phyloP scores from a whole-genome alignment of 2,888 invertebrate species.

The Oegoconia quadripuncta region DNA sequence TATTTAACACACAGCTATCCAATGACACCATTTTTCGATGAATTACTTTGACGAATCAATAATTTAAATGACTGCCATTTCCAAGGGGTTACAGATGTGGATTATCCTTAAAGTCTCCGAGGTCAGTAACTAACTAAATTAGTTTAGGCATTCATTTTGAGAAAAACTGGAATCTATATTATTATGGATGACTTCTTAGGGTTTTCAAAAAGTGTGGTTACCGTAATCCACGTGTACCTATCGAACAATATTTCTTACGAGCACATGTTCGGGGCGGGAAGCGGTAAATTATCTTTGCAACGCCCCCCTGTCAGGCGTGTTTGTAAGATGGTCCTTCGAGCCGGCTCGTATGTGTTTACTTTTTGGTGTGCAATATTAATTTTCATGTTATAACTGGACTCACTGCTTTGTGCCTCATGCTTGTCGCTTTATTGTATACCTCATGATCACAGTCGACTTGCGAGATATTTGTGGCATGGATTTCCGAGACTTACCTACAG shows the following conservation, averaged over 20 bases:
- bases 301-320: conserved; percentile 26
- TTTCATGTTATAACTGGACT: conserved; percentile 8
- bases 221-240: conserved; percentile 20
- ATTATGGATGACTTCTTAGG: neutral
- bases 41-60: no score
- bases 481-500: no score
- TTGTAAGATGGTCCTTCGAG: conserved; percentile 24
- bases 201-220: neutral
- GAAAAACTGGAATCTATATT: no score
- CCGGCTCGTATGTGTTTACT: conserved; percentile 16
- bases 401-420: neutral
- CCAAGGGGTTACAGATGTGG: no score
- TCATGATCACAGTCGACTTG: no score
- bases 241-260: conserved; percentile 31
- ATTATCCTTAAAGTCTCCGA: no score
- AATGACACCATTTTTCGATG: no score
- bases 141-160: no score
- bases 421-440: neutral
- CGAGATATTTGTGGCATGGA: no score
- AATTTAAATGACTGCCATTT: neutral
- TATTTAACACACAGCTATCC: no score
- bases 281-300: conserved; percentile 27
- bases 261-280: conserved; percentile 38
- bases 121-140: no score
- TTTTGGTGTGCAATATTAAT: conserved; percentile 16